Evolutionary conservation across 1,140 invertebrate species (phyloP), one percentile per base, ranked within the genome.

Genomic region (Chironomus striatipennis): DNA sequence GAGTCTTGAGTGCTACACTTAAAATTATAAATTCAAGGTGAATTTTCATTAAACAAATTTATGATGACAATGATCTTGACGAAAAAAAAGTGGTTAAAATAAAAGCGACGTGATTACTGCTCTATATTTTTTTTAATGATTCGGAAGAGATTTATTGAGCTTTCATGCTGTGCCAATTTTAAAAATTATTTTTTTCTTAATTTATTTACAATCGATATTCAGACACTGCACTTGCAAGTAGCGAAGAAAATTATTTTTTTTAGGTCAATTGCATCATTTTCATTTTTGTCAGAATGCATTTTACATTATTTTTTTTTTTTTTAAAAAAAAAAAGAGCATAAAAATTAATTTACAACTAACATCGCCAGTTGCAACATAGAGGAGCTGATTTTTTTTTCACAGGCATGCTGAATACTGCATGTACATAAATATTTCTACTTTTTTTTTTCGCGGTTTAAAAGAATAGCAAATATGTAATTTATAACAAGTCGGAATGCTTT

Each of bases 391-490:
- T 15, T 57, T n/a, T 12, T 57, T 57, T 57, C 47, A 57, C 47
- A 57, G 47, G 47, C 47, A 57, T 57, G 47, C 47, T 57, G 12
- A n/a, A 57, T 10, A 57, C 47, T n/a, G 12, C 12, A 57, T n/a
- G 12, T 57, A 15, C 47, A n/a, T 57, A 57, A 57, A 15, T 5
- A n/a, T n/a, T 57, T n/a, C 15, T 15, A 12, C 10, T 57, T n/a
- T 57, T n/a, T 57, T 57, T n/a, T 47, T 57, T n/a, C 15, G 47
- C n/a, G 47, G 47, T 57, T 57, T 57, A 57, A 57, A 57, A 57
- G 47, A 57, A 57, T 57, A 57, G 47, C 47, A 57, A 57, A 57
- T 57, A 57, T 57, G 47, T 57, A 57, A 57, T 57, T 57, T 57
- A 57, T 57, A 57, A 57, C 47, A 57, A 57, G 9, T 57, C 12